Evolutionary conservation across 2,888 invertebrate species (phyloP).

Genomic region (Dioctria linearis): DNA sequence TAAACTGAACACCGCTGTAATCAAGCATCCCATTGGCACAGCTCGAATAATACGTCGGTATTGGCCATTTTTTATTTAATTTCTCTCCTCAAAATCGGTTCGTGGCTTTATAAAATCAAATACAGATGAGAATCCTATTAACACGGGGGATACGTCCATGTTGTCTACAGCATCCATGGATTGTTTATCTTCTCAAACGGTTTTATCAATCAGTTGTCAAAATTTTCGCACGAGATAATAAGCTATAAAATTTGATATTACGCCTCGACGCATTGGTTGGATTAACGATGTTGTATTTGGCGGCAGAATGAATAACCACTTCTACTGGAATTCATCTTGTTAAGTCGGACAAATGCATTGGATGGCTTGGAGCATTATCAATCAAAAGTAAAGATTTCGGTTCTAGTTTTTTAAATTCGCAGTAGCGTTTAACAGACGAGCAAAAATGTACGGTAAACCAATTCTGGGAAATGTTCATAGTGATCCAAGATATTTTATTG

Average conservation of each 20-base stretch:
- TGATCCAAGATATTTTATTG: constrained; percentile 31
- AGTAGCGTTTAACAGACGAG: constrained; percentile 58
- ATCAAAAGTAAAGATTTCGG: constrained; percentile 56
- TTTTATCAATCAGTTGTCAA: neutral
- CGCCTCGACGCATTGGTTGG: constrained; percentile 24
- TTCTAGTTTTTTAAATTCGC: constrained; percentile 36
- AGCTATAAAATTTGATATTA: constrained; percentile 6
- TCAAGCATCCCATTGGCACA: no score
- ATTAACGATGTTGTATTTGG: constrained; percentile 50
- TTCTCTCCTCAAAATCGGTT: no score
- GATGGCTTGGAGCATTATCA: constrained; percentile 57
- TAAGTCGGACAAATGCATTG: constrained; percentile 38
- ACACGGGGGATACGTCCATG: neutral
- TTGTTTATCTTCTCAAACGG: neutral
- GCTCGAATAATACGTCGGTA: no score
- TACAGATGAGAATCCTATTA: no score
- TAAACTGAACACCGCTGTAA: no score
- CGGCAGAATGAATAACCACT: constrained; percentile 56
- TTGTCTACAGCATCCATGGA: constrained; percentile 5
- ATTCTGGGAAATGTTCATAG: constrained; percentile 53
- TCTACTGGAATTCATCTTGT: constrained; percentile 14
- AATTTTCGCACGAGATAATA: neutral
- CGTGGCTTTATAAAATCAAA: no score
- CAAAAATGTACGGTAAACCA: constrained; percentile 55
- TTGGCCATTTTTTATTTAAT: no score